Evolutionary conservation across 1,140 invertebrate species (phyloP).

Genomic region (Cherax quadricarinatus): DNA sequence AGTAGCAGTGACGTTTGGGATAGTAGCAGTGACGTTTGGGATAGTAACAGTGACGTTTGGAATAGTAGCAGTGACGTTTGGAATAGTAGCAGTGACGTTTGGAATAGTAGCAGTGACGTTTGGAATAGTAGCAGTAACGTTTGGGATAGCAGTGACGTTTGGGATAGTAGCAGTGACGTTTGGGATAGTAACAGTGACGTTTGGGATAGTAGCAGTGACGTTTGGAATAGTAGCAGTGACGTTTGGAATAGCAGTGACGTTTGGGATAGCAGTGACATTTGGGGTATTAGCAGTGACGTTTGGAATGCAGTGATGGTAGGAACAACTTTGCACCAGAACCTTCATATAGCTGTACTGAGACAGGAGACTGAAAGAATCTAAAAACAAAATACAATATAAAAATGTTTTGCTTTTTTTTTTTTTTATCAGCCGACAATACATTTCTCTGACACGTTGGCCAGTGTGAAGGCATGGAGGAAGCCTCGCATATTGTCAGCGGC

Average conservation of each 20-base stretch:
- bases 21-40: not conserved
- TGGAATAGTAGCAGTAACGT: not conserved
- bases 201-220: no score
- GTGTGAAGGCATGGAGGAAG: not conserved
- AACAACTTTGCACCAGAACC: not conserved
- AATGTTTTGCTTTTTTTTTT: not conserved
- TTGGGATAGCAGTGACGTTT: not conserved
- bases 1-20: not conserved
- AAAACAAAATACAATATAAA: no score
- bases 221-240: not conserved
- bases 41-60: not conserved
- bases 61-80: no score
- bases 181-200: no score
- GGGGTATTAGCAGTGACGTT: not conserved
- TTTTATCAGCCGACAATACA: not conserved
- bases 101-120: not conserved
- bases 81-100: not conserved
- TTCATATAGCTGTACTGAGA: no score
- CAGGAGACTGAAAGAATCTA: no score
- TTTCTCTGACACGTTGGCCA: not conserved
- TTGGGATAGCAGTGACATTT: not conserved
- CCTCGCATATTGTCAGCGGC: not conserved
- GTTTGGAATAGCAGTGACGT: not conserved
- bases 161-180: not conserved
- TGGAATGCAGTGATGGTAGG: not conserved